phyloP scores from a whole-genome alignment of 2,113 vertebrate species.

The Ramphastos sulfuratus region DNA sequence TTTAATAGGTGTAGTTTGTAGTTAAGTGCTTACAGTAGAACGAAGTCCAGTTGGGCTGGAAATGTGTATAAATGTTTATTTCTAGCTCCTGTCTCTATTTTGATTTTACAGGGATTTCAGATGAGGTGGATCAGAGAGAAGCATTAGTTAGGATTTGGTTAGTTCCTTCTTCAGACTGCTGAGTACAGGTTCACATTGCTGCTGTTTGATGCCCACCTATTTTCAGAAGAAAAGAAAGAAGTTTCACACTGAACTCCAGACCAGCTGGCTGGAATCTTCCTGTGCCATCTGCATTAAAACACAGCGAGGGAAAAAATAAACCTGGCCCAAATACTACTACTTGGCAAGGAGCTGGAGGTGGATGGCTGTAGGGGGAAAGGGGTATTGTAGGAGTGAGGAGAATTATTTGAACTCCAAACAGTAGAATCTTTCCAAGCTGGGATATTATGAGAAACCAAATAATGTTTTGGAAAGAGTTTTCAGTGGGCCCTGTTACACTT shows the following conservation, averaged over 20 bases:
- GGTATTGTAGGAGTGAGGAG: neutral
- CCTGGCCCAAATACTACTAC: neutral
- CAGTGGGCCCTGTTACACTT: neutral
- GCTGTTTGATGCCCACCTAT: neutral
- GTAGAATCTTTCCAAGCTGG: neutral
- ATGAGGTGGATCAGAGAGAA: neutral
- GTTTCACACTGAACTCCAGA: neutral
- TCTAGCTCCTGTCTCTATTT: neutral
- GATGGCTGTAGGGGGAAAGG: neutral
- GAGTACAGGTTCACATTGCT: neutral
- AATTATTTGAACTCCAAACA: neutral
- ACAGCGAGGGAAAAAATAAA: neutral
- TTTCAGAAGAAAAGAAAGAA: neutral
- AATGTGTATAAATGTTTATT: constrained; percentile 3
- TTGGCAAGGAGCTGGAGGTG: neutral
- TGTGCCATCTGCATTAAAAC: neutral
- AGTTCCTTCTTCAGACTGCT: neutral
- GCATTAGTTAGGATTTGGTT: neutral
- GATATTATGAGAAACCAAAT: neutral
- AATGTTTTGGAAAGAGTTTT: neutral
- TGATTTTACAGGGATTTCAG: neutral
- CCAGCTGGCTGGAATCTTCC: neutral
- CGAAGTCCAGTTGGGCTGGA: neutral
- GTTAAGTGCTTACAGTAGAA: neutral
- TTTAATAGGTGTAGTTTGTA: neutral